Evolutionary conservation across 2,113 vertebrate species (phyloP), one percentile per base, ranked within the genome.

Genomic region (Eurypyga helias): DNA sequence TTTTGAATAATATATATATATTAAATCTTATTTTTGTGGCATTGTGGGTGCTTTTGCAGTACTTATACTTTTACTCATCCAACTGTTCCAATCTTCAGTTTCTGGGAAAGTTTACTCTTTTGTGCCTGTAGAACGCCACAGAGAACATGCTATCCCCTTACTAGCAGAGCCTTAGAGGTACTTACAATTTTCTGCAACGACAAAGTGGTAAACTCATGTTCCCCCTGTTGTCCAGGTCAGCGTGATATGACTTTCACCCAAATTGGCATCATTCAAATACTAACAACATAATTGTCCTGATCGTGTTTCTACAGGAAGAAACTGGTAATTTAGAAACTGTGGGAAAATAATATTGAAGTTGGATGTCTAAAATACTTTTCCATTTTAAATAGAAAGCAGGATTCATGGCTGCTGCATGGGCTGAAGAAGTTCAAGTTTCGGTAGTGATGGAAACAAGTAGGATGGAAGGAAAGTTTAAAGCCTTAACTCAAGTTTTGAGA

Each of bases 61-160:
- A 57, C 19, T 87, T 92, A n/a, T 19, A 93, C 87, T 94, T 97
- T 95, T 90, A 90, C 71, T 96, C 45, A 58, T 11, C 21, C 46
- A 43, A 67, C 31, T 54, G 7, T 20, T 76, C 6, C 17, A 73
- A 26, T 82, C 38, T 79, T 49, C 24, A 48, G 31, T 78, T 67
- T 85, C 65, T 90, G 88, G 52, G 34, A 57, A 88, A 69, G 23
- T 60, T 54, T 67, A 34, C 17, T 82, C 4, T 69, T 11, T 46
- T 66, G 57, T 91, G 48, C 26, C 16, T 72, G 78, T 17, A 82
- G n/a, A 79, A 65, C 24, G 24, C 9, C 46, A 65, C 60, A 55
- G 89, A 86, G 72, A 54, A 78, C 12, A 18, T 2, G 1, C 24
- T 70, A 0, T 34, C 75, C 43, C 43, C 19, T 67, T 58, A 43